These are phyloP conservation scores for Mormyrops attenuatus DNA, from an alignment of 2,797 vertebrate species.

Conservation along the genomic window DNA sequence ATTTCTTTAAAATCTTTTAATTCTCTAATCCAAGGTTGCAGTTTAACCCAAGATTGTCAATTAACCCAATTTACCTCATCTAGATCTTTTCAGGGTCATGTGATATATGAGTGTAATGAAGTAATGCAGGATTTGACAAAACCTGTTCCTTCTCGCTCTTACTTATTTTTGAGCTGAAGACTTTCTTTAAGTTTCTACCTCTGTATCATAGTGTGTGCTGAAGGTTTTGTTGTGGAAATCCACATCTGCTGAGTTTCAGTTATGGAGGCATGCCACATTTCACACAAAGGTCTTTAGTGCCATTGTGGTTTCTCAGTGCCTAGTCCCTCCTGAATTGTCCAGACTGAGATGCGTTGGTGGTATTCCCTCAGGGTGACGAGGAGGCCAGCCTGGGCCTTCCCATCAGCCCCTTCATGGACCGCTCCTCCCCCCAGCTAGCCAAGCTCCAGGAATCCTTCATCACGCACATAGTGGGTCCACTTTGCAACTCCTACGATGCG, in stretches of 20 bases:
- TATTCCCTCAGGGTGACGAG: constrained; percentile 79
- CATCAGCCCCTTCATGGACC: constrained; percentile 97
- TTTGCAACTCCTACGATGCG: constrained; percentile 94
- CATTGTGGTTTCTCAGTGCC: neutral
- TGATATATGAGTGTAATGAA: neutral
- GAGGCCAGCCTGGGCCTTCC: constrained; percentile 85
- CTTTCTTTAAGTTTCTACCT: neutral
- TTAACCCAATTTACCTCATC: too few relatives aligned
- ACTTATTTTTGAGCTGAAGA: neutral
- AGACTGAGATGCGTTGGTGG: neutral
- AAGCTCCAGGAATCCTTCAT: constrained; percentile 98
- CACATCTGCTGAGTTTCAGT: neutral
- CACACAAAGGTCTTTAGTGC: neutral
- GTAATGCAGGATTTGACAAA: neutral
- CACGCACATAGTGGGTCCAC: constrained; percentile 93
- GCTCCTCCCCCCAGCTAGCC: constrained; percentile 86
- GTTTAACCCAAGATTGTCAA: too few relatives aligned
- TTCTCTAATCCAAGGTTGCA: neutral
- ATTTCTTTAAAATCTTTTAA: neutral
- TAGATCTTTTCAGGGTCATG: neutral
- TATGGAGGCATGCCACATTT: neutral
- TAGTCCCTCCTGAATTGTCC: neutral
- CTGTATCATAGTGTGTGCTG: neutral
- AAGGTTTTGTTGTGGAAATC: neutral
- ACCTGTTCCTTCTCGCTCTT: neutral